These are phyloP conservation scores for Drosophila orena DNA, from an alignment of 1,140 invertebrate genomes.

Conservation along the genomic window DNA sequence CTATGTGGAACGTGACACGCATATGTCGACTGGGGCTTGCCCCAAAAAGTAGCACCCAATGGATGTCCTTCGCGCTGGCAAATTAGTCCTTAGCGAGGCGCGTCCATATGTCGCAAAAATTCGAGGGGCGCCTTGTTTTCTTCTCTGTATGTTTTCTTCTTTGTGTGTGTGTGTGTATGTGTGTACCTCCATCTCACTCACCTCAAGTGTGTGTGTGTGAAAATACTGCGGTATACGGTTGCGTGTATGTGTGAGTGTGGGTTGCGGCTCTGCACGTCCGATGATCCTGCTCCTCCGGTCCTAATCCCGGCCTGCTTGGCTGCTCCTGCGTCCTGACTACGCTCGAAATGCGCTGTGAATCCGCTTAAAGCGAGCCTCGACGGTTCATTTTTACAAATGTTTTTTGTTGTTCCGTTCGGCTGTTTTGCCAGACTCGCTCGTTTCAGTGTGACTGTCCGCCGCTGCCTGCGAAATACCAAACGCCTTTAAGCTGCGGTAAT, in stretches of 20 bases:
- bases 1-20: slow-evolving; percentile 58
- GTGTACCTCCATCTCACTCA: slow-evolving; percentile 58
- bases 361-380: slow-evolving; percentile 38
- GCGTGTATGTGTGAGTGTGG: slow-evolving; percentile 29
- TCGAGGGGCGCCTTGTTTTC: slow-evolving; percentile 33
- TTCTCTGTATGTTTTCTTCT: slow-evolving; percentile 30
- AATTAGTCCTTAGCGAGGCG: slow-evolving; percentile 18
- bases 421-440: slow-evolving; percentile 40
- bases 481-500: accelerated
- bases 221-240: slow-evolving; percentile 67
- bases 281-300: slow-evolving; percentile 5
- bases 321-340: slow-evolving; percentile 15
- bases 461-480: neutral
- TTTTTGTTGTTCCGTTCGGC: slow-evolving; percentile 70
- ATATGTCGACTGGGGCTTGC: slow-evolving; percentile 30
- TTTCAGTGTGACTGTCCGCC: slow-evolving; percentile 6
- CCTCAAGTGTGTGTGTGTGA: slow-evolving; percentile 59
- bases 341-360: slow-evolving; percentile 37
- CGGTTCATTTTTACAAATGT: slow-evolving; percentile 65
- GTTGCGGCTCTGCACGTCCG: slow-evolving; percentile 18
- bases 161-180: slow-evolving; percentile 18
- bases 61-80: slow-evolving; percentile 54
- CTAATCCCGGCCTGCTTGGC: slow-evolving; percentile 12
- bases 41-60: slow-evolving; percentile 11
- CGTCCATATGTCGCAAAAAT: slow-evolving; percentile 63